Evolutionary conservation across 2,113 vertebrate genomes (phyloP).

Genomic region (Cisticola juncidis): DNA sequence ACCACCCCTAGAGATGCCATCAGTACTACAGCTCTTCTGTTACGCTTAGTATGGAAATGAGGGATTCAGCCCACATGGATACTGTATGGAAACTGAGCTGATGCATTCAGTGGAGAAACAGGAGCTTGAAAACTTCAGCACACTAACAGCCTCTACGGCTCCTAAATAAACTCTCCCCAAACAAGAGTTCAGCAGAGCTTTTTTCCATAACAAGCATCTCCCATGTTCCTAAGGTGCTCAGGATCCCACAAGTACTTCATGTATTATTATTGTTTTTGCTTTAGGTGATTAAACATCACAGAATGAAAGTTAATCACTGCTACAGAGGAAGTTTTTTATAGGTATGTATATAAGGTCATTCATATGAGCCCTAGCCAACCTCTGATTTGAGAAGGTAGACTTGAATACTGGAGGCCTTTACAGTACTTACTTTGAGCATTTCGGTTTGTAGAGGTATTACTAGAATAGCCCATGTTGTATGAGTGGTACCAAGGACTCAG

Average conservation of each 20-base stretch:
- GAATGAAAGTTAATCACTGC: background rate
- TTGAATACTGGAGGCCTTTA: background rate
- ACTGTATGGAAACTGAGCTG: background rate
- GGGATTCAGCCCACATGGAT: background rate
- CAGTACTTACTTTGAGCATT: background rate
- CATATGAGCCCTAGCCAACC: background rate
- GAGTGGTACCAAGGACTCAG: background rate
- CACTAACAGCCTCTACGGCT: background rate
- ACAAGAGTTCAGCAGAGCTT: background rate
- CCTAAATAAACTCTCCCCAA: background rate
- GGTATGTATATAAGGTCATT: background rate
- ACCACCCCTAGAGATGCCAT: background rate
- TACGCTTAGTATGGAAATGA: background rate
- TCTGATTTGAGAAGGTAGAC: background rate
- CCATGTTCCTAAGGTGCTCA: background rate
- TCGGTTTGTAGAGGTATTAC: background rate
- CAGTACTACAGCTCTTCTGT: background rate
- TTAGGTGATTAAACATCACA: background rate
- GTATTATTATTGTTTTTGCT: background rate
- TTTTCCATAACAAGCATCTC: background rate
- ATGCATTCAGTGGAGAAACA: background rate
- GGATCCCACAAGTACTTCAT: conserved; percentile 19
- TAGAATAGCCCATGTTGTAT: background rate
- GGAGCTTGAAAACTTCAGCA: conserved; percentile 12
- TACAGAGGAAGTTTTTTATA: background rate